Base-by-base conservation (phyloP, 2,888 invertebrate species). In the Micropterix aruncella region DNA sequence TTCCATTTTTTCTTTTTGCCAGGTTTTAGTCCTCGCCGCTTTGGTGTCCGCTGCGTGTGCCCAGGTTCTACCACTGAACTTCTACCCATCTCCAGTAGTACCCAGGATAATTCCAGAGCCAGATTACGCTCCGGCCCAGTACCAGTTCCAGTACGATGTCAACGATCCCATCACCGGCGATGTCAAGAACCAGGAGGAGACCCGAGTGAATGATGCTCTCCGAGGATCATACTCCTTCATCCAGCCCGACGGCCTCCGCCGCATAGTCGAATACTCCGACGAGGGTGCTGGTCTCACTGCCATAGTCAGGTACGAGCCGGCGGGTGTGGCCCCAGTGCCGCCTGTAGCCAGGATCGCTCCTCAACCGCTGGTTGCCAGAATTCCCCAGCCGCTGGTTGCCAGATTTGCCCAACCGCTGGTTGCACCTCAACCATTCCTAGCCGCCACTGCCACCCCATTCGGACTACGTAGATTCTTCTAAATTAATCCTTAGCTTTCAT, bases 151-250 rank as follows among this genome's bases (percentile, higher is more conserved):
- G 43, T 48, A 50, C 44, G 48, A 48, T 46, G 50, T 50, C 46
- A 50, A 50, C 44, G 51, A 50, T 19, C 48, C 47, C 43, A 48
- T 47, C 51, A 47, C 51, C 48, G 48, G 50, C 41, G 50, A 50
- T 39, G 44, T 48, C 47, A 50, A 50, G 50, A 50, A 48, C 50
- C 50, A 50, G 42, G 38, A 48, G 41, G 50, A 49, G 40, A 41
- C 38, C 39, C 50, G 48, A 46, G 47, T 49, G 45, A 47, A 50
- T 44, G 51, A 50, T 43, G 12, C 41, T 14, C 50, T 48, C 40
- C 48, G 46, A 37, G 47, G 50, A 42, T 49, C 50, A 17, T 48
- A 49, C 47, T 48, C 51, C 40, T 46, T 50, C 38, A 44, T 50
- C 18, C 48, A 51, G 44, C 44, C 46, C 37, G 50, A 51, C 44